Evolutionary conservation across 1,140 invertebrate genomes (phyloP).

Genomic region (Argopecten irradians): DNA sequence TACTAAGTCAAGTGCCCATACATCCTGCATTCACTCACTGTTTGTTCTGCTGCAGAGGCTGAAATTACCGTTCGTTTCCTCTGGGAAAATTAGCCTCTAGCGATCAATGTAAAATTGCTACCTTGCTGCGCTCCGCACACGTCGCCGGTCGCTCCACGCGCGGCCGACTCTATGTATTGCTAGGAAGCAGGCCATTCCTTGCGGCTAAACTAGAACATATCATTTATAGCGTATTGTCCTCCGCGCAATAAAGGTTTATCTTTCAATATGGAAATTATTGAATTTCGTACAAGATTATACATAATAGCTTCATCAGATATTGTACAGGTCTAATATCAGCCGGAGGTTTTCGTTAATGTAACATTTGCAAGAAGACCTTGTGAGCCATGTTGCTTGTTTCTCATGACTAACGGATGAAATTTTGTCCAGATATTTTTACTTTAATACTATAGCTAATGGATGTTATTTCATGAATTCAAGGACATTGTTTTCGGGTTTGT

Average conservation of each 20-base stretch:
- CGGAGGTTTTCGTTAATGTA: neutral
- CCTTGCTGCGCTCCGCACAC: conserved; percentile 33
- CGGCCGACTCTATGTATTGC: neutral
- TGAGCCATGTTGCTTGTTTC: neutral
- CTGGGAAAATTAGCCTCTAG: conserved; percentile 44
- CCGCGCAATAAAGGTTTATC: conserved; percentile 3
- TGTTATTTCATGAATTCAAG: no score
- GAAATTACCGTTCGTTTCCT: conserved; percentile 42
- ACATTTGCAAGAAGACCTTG: neutral
- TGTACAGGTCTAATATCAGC: neutral
- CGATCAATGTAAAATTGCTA: conserved; percentile 56
- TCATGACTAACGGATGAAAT: neutral
- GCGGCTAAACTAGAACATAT: conserved; percentile 21
- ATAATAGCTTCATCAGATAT: conserved; percentile 49
- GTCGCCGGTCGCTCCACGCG: conserved; percentile 1
- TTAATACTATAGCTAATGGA: no score
- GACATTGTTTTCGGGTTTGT: no score
- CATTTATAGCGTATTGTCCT: conserved; percentile 1
- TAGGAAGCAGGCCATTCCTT: conserved; percentile 14
- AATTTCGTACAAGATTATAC: conserved; percentile 53
- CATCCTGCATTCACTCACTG: conserved; percentile 6
- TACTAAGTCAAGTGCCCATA: conserved; percentile 21
- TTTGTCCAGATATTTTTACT: neutral
- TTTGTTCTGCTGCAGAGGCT: conserved; percentile 24
- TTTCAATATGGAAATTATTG: conserved; percentile 54